Conservation (phyloP, 2,888 invertebrate species). For the Stenichneumon culpator region DNA sequence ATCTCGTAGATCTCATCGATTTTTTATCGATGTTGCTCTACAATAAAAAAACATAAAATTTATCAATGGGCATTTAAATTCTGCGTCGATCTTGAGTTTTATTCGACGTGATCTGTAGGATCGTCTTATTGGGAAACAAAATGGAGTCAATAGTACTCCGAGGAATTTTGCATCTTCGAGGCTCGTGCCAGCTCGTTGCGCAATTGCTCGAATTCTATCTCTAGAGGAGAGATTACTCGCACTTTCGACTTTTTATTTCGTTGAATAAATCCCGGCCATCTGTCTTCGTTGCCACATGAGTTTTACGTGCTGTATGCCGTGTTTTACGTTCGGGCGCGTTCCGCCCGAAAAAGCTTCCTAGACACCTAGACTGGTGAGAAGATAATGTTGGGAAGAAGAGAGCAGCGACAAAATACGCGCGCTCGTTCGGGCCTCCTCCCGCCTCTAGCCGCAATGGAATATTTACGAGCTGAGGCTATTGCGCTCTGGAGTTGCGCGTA, state of each 20-base stretch:
- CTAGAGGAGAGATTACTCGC: slow-evolving; percentile 14
- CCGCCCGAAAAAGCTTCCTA: slow-evolving; percentile 16
- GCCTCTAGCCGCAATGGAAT: slow-evolving; percentile 34
- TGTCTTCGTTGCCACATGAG: too few species aligned
- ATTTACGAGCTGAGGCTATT: slow-evolving; percentile 61
- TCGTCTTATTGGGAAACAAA: slow-evolving; percentile 3
- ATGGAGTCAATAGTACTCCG: slow-evolving; percentile 60
- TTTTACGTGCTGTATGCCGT: not conserved
- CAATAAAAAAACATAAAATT: not conserved
- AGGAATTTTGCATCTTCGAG: slow-evolving; percentile 49
- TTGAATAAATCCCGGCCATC: not conserved
- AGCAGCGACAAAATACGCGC: slow-evolving; percentile 17
- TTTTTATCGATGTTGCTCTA: too few species aligned
- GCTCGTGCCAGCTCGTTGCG: slow-evolving; percentile 52
- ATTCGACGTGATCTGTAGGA: not conserved
- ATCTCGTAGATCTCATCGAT: too few species aligned
- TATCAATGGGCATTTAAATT: not conserved
- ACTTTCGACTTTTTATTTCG: slow-evolving; percentile 13
- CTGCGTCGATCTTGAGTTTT: not conserved
- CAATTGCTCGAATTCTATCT: slow-evolving; percentile 43
- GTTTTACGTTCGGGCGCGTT: slow-evolving; percentile 26
- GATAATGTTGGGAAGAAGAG: not conserved
- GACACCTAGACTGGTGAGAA: slow-evolving; percentile 11
- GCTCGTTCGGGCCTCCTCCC: not conserved
- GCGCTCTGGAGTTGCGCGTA: slow-evolving; percentile 50